Conservation (phyloP, 1,140 invertebrate genomes). For the Diorhabda carinulata region DNA sequence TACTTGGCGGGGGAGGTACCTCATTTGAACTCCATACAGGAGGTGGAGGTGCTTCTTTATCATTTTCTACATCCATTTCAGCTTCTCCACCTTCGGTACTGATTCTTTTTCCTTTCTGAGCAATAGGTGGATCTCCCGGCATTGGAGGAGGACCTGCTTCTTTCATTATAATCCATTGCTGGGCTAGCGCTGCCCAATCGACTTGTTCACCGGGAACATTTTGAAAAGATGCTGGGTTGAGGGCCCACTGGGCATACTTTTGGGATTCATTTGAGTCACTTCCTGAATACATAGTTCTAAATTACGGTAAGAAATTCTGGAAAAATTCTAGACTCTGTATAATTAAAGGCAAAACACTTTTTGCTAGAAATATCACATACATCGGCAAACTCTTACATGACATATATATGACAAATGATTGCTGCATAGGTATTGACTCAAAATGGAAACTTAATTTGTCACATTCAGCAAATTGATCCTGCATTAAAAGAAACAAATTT, state of each 20-base stretch:
- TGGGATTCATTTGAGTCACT: constrained; percentile 46
- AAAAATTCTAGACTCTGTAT: too few relatives aligned
- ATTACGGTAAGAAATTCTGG: neutral
- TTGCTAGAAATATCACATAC: too few relatives aligned
- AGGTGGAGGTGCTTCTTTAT: constrained; percentile 53
- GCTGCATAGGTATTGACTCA: too few relatives aligned
- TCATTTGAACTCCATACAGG: constrained; percentile 33
- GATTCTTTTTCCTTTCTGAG: constrained; percentile 46
- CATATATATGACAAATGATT: too few relatives aligned
- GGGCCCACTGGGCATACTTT: constrained; percentile 68
- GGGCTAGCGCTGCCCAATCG: constrained; percentile 92
- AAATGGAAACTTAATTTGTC: too few relatives aligned
- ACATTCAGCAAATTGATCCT: too few relatives aligned
- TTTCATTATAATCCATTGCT: constrained; percentile 98
- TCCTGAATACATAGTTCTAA: constrained; percentile 38
- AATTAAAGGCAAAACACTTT: too few relatives aligned
- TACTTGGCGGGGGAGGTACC: constrained; percentile 37
- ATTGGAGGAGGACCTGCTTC: constrained; percentile 59
- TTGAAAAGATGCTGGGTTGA: constrained; percentile 62
- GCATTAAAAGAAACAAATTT: too few relatives aligned
- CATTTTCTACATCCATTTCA: constrained; percentile 77
- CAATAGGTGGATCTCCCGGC: constrained; percentile 50
- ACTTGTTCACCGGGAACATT: constrained; percentile 62
- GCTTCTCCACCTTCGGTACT: constrained; percentile 68
- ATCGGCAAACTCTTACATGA: too few relatives aligned